Percentiles rank a stretch among this genome's conserved stretches.
phyloP scores from a whole-genome alignment of 2,113 vertebrate genomes.

The Casuarius casuarius region DNA sequence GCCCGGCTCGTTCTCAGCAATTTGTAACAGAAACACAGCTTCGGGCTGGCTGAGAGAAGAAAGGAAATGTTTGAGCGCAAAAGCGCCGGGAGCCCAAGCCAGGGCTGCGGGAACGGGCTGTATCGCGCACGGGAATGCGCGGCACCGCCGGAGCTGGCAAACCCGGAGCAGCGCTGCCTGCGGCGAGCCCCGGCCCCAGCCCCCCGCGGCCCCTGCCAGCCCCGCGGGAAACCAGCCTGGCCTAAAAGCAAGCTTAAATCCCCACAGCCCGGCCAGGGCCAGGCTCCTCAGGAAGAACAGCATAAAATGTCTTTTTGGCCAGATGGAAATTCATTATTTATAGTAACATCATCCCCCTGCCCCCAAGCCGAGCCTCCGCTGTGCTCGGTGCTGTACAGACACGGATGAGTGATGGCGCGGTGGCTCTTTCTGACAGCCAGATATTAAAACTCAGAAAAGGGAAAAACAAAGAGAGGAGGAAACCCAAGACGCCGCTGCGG shows the following conservation, averaged over 20 bases:
- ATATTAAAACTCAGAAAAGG: not conserved
- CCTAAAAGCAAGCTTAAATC: not conserved
- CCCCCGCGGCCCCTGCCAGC: not conserved
- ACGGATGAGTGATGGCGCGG: not conserved
- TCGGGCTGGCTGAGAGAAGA: not conserved
- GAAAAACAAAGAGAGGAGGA: not conserved
- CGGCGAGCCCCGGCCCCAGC: not conserved
- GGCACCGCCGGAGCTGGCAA: not conserved
- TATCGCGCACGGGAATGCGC: not conserved
- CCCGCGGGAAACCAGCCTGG: not conserved
- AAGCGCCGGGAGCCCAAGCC: not conserved
- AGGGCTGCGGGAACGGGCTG: not conserved
- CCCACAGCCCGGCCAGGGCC: not conserved
- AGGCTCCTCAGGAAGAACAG: not conserved
- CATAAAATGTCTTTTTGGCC: not conserved
- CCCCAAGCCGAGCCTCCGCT: rapidly evolving
- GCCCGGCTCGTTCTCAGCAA: not conserved
- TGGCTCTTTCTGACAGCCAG: not conserved
- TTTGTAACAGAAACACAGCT: not conserved
- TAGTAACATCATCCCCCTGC: not conserved
- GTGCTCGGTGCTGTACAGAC: not conserved
- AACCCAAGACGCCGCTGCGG: not conserved
- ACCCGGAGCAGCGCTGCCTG: not conserved
- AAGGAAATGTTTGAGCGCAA: not conserved
- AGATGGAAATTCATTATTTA: not conserved